A percentile compares a stretch with the other conserved stretches of the same genome.
Conservation (phyloP, 2,797 vertebrate species). For the Erethizon dorsatum region DNA sequence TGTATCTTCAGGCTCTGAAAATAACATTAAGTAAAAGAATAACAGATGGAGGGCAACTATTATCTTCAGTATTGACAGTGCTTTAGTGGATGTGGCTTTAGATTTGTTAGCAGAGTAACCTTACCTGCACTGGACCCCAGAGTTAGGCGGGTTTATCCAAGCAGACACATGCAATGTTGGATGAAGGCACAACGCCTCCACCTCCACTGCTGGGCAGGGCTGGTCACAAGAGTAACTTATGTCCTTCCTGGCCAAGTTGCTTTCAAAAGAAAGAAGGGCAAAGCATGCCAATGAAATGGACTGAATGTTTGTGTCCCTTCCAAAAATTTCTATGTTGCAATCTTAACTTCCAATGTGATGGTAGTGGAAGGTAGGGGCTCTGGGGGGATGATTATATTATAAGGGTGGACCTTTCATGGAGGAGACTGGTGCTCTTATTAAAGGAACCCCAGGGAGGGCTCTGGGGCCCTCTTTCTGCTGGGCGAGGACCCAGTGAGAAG, state of each 20-base stretch:
- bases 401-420: no score
- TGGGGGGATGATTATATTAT: not conserved
- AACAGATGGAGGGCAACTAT: conserved; percentile 3
- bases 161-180: not conserved
- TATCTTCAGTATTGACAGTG: conserved; percentile 16
- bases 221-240: not conserved
- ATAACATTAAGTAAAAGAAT: conserved; percentile 59
- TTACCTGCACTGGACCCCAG: not conserved
- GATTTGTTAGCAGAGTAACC: conserved; percentile 12
- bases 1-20: conserved; percentile 37
- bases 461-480: not conserved
- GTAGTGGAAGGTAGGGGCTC: not conserved
- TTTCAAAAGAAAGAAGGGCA: conserved; percentile 7
- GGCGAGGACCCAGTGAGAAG: not conserved
- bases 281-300: not conserved
- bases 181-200: not conserved
- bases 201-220: not conserved
- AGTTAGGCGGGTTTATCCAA: not conserved
- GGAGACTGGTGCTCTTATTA: not conserved
- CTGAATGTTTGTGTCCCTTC: not conserved
- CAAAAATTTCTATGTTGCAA: not conserved
- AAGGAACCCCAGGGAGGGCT: not conserved
- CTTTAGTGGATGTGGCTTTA: not conserved
- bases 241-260: not conserved
- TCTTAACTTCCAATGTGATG: not conserved